Conservation (phyloP, 2,797 vertebrate species). For the Limnodromus scolopaceus region DNA sequence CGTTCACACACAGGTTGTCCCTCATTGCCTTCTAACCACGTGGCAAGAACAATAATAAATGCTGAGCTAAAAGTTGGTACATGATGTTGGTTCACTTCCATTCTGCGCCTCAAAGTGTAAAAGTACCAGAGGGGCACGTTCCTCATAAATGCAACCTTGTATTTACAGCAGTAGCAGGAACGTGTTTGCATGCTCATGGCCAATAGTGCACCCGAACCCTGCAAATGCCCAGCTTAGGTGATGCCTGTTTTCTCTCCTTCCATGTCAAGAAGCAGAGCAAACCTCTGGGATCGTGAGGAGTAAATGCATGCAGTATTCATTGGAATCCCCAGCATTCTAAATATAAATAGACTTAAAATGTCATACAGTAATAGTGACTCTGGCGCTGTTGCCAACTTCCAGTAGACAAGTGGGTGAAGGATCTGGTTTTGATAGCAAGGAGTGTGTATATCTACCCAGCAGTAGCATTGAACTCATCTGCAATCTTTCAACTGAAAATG, state of each 20-base stretch:
- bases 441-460: neutral
- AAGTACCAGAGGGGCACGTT: neutral
- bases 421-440: neutral
- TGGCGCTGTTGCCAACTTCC: neutral
- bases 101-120: neutral
- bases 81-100: neutral
- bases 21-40: neutral
- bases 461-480: neutral
- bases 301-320: neutral
- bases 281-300: neutral
- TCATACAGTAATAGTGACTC: neutral
- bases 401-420: neutral
- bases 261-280: neutral
- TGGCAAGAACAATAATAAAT: neutral
- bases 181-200: neutral
- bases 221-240: neutral
- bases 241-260: neutral
- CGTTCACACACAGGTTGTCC: neutral
- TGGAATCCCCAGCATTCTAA: neutral
- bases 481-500: neutral
- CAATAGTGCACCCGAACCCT: neutral
- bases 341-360: neutral
- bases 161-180: neutral
- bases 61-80: neutral
- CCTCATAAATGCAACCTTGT: neutral